Conservation (phyloP, 2,113 vertebrate species). For the Chaetops frenatus region DNA sequence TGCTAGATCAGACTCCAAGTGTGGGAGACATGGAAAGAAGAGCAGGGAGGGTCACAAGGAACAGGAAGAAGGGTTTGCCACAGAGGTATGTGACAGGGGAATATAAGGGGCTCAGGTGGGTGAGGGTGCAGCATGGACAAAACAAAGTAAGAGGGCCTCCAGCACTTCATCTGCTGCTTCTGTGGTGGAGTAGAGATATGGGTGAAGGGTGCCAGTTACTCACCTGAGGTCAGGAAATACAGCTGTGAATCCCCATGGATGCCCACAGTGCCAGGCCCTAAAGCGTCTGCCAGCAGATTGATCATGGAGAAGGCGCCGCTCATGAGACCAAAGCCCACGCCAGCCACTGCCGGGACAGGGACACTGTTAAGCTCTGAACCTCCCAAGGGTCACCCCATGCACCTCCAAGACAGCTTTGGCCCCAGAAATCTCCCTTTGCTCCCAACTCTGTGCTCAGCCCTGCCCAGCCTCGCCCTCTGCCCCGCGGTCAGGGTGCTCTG, state of each 20-base stretch:
- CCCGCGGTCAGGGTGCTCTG: fast-evolving
- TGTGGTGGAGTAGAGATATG: background rate
- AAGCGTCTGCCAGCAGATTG: constrained; percentile 72
- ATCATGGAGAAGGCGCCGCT: constrained; percentile 80
- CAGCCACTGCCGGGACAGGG: constrained; percentile 62
- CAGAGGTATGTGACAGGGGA: background rate
- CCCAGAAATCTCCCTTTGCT: background rate
- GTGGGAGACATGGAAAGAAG: background rate
- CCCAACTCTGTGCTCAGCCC: background rate
- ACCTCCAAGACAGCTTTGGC: fast-evolving
- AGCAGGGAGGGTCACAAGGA: background rate
- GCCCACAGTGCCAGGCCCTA: constrained; percentile 75
- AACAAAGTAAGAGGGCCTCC: background rate
- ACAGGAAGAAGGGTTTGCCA: background rate
- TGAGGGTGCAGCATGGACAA: background rate
- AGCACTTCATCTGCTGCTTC: background rate
- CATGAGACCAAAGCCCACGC: constrained; percentile 77
- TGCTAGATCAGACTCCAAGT: fast-evolving
- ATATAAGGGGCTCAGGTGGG: background rate
- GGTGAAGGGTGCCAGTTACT: fast-evolving
- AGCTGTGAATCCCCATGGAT: constrained; percentile 77
- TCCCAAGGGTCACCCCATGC: background rate
- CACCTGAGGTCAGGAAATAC: constrained; percentile 78
- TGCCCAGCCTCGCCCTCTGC: fast-evolving
- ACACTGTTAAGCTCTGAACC: background rate